Conservation (phyloP, 2,113 vertebrate genomes). For the Nothoprocta pentlandii region DNA sequence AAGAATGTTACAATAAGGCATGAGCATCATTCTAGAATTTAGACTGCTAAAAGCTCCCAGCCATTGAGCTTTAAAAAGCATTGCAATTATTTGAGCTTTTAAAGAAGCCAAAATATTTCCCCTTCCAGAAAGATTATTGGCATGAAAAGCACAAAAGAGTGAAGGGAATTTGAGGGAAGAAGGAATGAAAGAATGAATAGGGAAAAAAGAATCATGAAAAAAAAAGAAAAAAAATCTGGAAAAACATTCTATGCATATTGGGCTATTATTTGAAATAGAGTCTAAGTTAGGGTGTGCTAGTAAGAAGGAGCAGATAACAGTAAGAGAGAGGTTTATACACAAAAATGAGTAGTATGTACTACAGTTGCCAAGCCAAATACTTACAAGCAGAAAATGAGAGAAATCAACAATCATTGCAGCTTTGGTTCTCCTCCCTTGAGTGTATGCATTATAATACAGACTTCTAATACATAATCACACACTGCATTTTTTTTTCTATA, state of each 20-base stretch:
- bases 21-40: neutral
- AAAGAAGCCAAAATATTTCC: neutral
- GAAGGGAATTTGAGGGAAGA: neutral
- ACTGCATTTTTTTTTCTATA: neutral
- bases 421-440: neutral
- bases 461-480: neutral
- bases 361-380: neutral
- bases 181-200: neutral
- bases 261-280: neutral
- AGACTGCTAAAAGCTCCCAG: neutral
- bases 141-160: neutral
- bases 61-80: neutral
- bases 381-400: neutral
- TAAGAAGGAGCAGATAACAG: neutral
- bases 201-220: neutral
- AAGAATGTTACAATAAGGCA: neutral
- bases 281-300: neutral
- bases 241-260: neutral
- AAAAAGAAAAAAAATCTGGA: neutral
- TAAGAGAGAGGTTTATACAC: neutral
- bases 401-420: neutral
- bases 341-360: neutral
- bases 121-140: neutral
- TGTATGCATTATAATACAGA: neutral
- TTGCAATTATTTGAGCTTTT: neutral